These are phyloP conservation scores for Zalophus californianus DNA, from an alignment of 2,797 vertebrate genomes.

Conservation along the genomic window DNA sequence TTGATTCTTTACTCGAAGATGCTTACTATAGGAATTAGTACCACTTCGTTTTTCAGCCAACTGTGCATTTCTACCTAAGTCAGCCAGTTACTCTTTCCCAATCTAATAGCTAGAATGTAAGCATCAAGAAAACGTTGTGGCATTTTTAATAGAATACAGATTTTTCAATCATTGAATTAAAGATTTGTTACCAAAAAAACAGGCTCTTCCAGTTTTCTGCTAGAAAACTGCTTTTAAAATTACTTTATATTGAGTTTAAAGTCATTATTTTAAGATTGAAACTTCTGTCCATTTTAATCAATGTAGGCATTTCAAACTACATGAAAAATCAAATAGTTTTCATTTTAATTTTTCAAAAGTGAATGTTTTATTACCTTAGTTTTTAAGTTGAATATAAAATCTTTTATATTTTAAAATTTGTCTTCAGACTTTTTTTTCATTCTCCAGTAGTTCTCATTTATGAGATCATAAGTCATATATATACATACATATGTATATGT, in stretches of 20 bases:
- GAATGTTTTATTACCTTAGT: neutral
- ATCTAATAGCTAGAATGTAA: neutral
- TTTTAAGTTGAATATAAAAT: slow-evolving; percentile 1
- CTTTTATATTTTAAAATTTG: neutral
- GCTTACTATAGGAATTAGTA: neutral
- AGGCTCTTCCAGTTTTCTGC: neutral
- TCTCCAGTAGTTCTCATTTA: neutral
- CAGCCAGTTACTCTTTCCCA: neutral
- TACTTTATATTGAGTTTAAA: slow-evolving; percentile 52
- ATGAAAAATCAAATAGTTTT: slow-evolving; percentile 16
- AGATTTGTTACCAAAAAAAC: neutral
- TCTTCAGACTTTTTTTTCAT: neutral
- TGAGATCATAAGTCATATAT: neutral
- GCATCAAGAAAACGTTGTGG: neutral
- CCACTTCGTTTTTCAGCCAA: neutral
- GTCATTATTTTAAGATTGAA: neutral
- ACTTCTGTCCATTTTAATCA: neutral
- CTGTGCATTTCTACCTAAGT: neutral
- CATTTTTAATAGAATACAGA: neutral
- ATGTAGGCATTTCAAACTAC: neutral
- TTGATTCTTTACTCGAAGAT: neutral
- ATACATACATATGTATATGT: neutral
- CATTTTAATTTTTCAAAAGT: neutral
- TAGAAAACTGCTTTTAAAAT: neutral
- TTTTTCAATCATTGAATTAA: slow-evolving; percentile 45